Evolutionary conservation across 2,113 vertebrate species (phyloP).

Genomic region (Anolis carolinensis): DNA sequence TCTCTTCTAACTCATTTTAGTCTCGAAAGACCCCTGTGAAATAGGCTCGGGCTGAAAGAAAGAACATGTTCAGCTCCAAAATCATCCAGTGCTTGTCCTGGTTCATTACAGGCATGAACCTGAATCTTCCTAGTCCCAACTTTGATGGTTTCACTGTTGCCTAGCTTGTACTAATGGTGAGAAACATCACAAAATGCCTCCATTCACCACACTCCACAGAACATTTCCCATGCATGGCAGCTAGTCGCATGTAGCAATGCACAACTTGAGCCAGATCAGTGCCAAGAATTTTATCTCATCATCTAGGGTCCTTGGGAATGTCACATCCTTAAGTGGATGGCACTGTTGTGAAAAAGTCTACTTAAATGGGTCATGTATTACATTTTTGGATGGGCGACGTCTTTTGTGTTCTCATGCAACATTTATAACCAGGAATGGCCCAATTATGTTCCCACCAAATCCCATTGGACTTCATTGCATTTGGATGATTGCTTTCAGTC

Average conservation of each 20-base stretch:
- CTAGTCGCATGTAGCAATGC: background rate
- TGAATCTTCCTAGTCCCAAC: too few relatives aligned
- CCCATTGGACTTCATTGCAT: background rate
- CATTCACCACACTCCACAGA: background rate
- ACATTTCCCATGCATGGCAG: background rate
- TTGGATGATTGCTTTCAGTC: constrained; percentile 1
- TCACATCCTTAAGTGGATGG: background rate
- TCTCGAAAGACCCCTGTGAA: background rate
- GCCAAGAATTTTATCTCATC: background rate
- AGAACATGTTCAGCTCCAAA: background rate
- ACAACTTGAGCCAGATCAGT: background rate
- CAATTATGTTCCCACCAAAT: background rate
- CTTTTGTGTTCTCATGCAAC: background rate
- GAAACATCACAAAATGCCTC: background rate
- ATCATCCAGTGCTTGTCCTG: too few relatives aligned
- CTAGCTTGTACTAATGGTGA: too few relatives aligned
- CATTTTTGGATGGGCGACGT: background rate
- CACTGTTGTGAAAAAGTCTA: background rate
- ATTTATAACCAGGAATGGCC: background rate
- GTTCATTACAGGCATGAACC: too few relatives aligned
- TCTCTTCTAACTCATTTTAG: too few relatives aligned
- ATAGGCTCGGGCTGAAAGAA: too few relatives aligned
- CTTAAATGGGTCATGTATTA: background rate
- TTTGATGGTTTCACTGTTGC: too few relatives aligned
- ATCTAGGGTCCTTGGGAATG: background rate